Evolutionary conservation across 1,140 invertebrate genomes (phyloP).

Genomic region (Anoplolepis gracilipes): DNA sequence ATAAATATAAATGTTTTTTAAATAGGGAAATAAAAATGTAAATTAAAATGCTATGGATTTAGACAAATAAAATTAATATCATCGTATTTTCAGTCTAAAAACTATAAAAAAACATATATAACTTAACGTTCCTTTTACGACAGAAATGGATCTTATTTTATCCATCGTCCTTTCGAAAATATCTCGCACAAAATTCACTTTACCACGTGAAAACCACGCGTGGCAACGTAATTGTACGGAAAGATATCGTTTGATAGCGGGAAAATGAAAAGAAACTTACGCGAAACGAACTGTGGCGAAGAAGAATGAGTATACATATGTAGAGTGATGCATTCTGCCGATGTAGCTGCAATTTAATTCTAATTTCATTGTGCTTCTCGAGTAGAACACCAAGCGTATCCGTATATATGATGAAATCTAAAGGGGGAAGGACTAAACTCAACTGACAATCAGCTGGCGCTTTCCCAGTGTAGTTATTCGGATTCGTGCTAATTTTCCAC

Average conservation of each 20-base stretch:
- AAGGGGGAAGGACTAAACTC: neutral
- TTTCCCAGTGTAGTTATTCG: neutral
- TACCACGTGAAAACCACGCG: neutral
- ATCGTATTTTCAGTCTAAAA: no score
- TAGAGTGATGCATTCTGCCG: neutral
- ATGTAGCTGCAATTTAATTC: constrained; percentile 36
- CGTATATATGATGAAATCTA: constrained; percentile 40
- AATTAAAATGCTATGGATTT: no score
- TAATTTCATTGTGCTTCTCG: constrained; percentile 4
- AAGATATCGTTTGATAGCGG: constrained; percentile 34
- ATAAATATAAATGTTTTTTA: neutral
- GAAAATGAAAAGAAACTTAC: constrained; percentile 29
- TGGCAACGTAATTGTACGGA: neutral
- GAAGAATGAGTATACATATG: constrained; percentile 31
- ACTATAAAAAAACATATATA: no score
- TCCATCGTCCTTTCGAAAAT: no score
- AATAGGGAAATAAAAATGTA: neutral
- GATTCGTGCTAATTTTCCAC: neutral
- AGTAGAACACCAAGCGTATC: constrained; percentile 15
- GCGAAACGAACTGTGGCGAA: neutral
- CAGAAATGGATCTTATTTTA: no score
- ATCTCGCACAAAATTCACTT: neutral
- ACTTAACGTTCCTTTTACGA: no score
- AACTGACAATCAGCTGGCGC: neutral
- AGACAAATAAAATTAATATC: no score